Evolutionary conservation across 2,888 invertebrate species (phyloP).

Genomic region (Mythimna impura): DNA sequence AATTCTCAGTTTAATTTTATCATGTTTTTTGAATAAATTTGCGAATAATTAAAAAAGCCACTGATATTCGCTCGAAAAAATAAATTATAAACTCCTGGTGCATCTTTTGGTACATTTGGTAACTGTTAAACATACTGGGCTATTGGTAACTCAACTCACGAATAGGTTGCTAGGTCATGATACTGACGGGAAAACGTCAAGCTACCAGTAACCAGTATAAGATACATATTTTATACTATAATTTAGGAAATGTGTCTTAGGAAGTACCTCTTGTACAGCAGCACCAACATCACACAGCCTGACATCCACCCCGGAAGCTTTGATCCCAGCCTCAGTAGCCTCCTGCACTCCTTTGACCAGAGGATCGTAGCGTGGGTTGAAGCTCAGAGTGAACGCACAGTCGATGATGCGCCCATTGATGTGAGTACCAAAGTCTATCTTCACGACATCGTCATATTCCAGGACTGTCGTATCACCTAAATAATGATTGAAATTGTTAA

Average conservation of each 20-base stretch:
- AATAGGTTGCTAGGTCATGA: not conserved
- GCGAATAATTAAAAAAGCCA: no score
- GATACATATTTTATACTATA: not conserved
- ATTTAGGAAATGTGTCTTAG: not conserved
- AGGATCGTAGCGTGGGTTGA: conserved; percentile 98
- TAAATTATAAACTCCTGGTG: not conserved
- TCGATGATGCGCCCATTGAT: conserved; percentile 99
- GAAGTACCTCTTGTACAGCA: conserved; percentile 96
- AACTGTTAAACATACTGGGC: not conserved
- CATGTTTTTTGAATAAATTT: no score
- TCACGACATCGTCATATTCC: conserved; percentile 98
- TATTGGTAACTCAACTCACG: not conserved
- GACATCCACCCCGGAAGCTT: conserved; percentile 98
- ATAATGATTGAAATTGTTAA: conserved; percentile 17
- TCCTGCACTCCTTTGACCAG: conserved; percentile 98
- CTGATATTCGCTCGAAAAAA: no score
- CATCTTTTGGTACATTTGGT: not conserved
- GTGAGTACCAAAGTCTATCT: conserved; percentile 99
- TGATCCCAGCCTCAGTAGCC: conserved; percentile 99
- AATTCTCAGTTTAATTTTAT: no score
- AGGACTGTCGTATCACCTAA: conserved; percentile 97
- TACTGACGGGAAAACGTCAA: not conserved
- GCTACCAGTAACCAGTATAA: not conserved
- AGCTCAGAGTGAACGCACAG: conserved; percentile 99
- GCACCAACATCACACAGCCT: conserved; percentile 99